phyloP scores from a whole-genome alignment of 2,113 vertebrate species.

The Caranx ignobilis region DNA sequence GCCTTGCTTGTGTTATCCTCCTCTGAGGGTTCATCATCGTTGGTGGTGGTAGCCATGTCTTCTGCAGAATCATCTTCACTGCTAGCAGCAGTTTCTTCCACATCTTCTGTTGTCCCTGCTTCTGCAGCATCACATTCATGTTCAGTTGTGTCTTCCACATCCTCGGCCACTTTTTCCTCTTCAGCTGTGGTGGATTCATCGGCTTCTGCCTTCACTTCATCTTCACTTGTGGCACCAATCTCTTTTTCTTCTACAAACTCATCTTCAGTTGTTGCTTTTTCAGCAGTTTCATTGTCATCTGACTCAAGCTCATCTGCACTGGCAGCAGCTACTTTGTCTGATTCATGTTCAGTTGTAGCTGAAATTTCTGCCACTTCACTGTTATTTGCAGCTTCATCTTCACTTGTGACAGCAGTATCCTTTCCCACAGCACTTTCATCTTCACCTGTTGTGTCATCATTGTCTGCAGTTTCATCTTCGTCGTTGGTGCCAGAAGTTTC shows the following conservation, averaged over 20 bases:
- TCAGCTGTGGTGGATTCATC: background rate
- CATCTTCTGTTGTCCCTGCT: slow-evolving; percentile 5
- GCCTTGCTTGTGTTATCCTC: slow-evolving; percentile 22
- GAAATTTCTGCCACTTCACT: background rate
- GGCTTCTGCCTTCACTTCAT: slow-evolving; percentile 33
- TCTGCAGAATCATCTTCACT: slow-evolving; percentile 24
- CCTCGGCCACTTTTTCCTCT: slow-evolving; percentile 7
- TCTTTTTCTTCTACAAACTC: background rate
- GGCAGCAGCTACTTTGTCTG: slow-evolving; percentile 26
- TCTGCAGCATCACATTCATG: slow-evolving; percentile 19
- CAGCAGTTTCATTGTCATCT: slow-evolving; percentile 17
- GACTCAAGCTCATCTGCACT: background rate
- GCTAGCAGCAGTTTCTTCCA: slow-evolving; percentile 25
- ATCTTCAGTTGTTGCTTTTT: background rate
- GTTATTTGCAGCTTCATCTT: slow-evolving; percentile 21
- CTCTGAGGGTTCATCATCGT: slow-evolving; percentile 50
- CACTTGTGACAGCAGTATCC: slow-evolving; percentile 8
- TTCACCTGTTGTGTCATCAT: slow-evolving; percentile 13
- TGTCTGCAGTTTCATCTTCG: background rate
- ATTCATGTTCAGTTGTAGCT: background rate
- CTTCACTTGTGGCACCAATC: background rate
- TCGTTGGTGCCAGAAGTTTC: background rate
- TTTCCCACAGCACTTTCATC: slow-evolving; percentile 36
- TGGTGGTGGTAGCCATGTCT: background rate
- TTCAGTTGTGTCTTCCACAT: background rate